phyloP scores from a whole-genome alignment of 92 coral and sea anemone species.

The Paragorgia papillata region DNA sequence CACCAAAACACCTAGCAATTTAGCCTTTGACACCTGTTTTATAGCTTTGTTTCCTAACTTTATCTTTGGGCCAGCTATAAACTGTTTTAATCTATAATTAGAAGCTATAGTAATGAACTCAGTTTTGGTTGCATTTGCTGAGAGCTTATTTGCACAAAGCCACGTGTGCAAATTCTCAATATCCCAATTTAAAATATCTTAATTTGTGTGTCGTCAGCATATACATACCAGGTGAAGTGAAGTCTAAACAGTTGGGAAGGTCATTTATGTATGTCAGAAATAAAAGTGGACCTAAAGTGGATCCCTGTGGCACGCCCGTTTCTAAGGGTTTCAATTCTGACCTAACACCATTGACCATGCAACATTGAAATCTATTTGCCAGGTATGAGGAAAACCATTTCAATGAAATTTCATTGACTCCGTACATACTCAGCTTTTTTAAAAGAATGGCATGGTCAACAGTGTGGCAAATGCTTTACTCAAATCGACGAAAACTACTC shows the following conservation, averaged over 20 bases:
- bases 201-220: neutral
- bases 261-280: neutral
- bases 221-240: neutral
- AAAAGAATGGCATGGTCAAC: neutral
- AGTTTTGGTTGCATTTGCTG: conserved; percentile 25
- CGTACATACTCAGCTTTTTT: neutral
- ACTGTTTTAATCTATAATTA: too few relatives aligned
- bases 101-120: conserved; percentile 26
- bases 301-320: neutral
- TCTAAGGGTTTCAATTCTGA: neutral
- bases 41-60: neutral
- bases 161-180: neutral
- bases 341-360: neutral
- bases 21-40: conserved; percentile 8
- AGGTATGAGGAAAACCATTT: neutral
- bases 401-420: neutral
- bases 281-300: neutral
- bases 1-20: conserved; percentile 19
- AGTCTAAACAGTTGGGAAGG: neutral
- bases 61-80: conserved; percentile 3
- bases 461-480: neutral
- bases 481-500: neutral
- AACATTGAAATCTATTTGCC: neutral
- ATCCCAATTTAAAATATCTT: conserved; percentile 1
- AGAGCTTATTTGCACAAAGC: conserved; percentile 15